Evolutionary conservation across 2,113 vertebrate species (phyloP).

Genomic region (Catharus fuscescens): DNA sequence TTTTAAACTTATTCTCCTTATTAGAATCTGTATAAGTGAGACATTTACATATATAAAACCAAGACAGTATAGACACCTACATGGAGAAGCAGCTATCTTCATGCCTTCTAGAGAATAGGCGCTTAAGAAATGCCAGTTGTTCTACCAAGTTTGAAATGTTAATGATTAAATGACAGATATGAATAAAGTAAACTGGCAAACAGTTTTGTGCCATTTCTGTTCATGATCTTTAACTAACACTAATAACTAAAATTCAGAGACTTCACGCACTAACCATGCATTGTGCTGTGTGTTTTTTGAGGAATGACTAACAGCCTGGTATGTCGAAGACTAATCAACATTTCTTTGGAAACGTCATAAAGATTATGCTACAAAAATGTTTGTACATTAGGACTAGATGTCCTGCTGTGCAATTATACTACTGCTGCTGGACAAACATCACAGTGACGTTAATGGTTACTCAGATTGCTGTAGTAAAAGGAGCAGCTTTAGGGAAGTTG

Average conservation of each 20-base stretch:
- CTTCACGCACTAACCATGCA: neutral
- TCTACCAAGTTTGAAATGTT: neutral
- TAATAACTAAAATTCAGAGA: neutral
- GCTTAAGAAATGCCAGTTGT: neutral
- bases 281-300: neutral
- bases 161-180: neutral
- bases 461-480: neutral
- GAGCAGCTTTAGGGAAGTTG: neutral
- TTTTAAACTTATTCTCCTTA: neutral
- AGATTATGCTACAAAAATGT: neutral
- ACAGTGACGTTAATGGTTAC: conserved; percentile 10
- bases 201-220: neutral
- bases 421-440: neutral
- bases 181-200: neutral
- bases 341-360: neutral
- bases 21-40: neutral
- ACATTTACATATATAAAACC: neutral
- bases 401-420: neutral
- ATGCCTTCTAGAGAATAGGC: neutral
- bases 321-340: neutral
- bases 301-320: neutral
- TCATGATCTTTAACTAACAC: neutral
- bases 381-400: neutral
- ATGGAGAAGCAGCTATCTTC: neutral
- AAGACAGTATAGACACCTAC: neutral